Evolutionary conservation across 64 coral and sea anemone genomes (phyloP).

Genomic region (Dendronephthya gigantea): DNA sequence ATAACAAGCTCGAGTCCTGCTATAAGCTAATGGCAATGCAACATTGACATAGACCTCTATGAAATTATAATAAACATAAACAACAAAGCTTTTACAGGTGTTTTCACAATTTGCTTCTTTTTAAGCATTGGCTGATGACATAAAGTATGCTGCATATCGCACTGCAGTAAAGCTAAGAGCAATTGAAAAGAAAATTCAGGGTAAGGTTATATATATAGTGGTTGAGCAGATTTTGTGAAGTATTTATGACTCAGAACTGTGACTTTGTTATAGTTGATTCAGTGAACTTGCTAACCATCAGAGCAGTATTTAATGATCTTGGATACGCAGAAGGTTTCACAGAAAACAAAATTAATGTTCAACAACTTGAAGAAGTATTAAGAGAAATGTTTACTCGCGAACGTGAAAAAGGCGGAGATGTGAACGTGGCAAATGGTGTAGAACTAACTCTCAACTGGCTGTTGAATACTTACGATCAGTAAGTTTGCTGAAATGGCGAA

Average conservation of each 20-base stretch:
- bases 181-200: conserved; percentile 82
- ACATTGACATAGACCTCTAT: no score
- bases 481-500: background rate
- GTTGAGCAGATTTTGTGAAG: background rate
- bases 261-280: background rate
- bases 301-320: conserved; percentile 6
- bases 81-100: no score
- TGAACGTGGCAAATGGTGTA: background rate
- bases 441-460: conserved; percentile 8
- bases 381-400: background rate
- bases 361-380: background rate
- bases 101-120: background rate
- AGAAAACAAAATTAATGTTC: background rate
- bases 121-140: conserved; percentile 44
- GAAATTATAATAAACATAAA: no score
- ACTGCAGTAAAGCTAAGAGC: conserved; percentile 94
- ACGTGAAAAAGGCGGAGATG: background rate
- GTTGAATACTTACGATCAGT: background rate
- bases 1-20: no score
- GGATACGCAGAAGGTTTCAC: background rate
- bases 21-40: no score
- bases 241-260: background rate
- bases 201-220: conserved; percentile 30
- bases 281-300: background rate
- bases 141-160: conserved; percentile 96